These are phyloP conservation scores for Paguma larvata DNA, from an alignment of 2,797 vertebrate genomes.

Conservation along the genomic window DNA sequence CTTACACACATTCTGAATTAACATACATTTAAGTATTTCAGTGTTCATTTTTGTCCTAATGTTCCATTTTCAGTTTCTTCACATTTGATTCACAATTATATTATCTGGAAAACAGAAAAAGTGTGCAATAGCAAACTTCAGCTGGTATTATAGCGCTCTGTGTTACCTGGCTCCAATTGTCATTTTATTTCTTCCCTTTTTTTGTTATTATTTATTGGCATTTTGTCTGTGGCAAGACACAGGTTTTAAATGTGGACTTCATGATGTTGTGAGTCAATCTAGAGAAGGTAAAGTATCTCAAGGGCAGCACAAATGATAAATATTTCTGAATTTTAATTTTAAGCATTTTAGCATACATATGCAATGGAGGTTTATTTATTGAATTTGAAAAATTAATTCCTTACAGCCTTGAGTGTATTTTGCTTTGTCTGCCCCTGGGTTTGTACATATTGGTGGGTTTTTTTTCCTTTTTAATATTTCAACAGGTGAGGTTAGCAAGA, in stretches of 20 bases:
- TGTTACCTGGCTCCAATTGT: background rate
- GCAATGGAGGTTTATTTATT: constrained; percentile 65
- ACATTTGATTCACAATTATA: background rate
- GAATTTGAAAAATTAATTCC: constrained; percentile 77
- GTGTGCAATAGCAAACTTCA: background rate
- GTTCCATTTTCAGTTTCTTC: constrained; percentile 27
- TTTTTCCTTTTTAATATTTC: constrained; percentile 75
- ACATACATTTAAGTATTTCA: background rate
- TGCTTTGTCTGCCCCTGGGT: constrained; percentile 59
- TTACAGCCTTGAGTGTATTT: constrained; percentile 57
- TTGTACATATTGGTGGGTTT: constrained; percentile 61
- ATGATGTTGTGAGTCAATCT: constrained; percentile 34
- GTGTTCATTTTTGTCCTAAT: background rate
- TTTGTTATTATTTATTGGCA: constrained; percentile 50
- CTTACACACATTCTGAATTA: background rate
- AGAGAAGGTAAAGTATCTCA: constrained; percentile 33
- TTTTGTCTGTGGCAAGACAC: constrained; percentile 16
- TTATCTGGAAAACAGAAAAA: constrained; percentile 5
- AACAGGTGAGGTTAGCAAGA: constrained; percentile 65
- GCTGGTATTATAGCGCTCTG: background rate
- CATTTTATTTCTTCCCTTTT: background rate
- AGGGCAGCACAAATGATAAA: background rate
- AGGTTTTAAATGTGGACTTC: constrained; percentile 44
- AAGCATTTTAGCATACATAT: constrained; percentile 20
- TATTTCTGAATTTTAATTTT: constrained; percentile 63